phyloP scores from a whole-genome alignment of 2,113 vertebrate species.

The Leucosticte australis region DNA sequence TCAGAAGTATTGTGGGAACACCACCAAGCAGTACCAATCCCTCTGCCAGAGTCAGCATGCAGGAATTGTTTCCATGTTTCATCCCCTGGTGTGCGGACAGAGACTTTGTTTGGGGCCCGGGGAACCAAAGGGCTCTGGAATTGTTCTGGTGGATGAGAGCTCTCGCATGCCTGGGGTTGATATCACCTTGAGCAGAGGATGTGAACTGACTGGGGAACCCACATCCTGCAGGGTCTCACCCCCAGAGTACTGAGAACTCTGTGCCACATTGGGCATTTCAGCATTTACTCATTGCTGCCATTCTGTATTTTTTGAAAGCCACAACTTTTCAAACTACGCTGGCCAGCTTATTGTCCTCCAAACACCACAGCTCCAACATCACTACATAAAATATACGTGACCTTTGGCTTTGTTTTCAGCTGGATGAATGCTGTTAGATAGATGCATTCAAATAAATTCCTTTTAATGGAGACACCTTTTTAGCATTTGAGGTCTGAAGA shows the following conservation, averaged over 20 bases:
- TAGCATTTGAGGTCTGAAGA: background rate
- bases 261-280: background rate
- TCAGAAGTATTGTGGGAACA: background rate
- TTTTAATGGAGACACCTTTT: background rate
- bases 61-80: background rate
- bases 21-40: background rate
- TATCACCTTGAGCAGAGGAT: background rate
- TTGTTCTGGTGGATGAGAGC: background rate
- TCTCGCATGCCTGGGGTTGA: rapidly evolving
- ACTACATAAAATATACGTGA: background rate
- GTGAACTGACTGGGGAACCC: background rate
- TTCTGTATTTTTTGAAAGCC: background rate
- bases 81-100: background rate
- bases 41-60: background rate
- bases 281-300: background rate
- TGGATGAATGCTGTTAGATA: background rate
- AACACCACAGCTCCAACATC: background rate
- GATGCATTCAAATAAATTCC: background rate
- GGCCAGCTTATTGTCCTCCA: background rate
- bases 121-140: background rate
- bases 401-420: background rate
- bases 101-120: background rate
- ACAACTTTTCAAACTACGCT: background rate
- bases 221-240: background rate
- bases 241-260: background rate